Evolutionary conservation across 2,113 vertebrate species (phyloP), one percentile per base, ranked within the genome.

Genomic region (Grantiella picta): DNA sequence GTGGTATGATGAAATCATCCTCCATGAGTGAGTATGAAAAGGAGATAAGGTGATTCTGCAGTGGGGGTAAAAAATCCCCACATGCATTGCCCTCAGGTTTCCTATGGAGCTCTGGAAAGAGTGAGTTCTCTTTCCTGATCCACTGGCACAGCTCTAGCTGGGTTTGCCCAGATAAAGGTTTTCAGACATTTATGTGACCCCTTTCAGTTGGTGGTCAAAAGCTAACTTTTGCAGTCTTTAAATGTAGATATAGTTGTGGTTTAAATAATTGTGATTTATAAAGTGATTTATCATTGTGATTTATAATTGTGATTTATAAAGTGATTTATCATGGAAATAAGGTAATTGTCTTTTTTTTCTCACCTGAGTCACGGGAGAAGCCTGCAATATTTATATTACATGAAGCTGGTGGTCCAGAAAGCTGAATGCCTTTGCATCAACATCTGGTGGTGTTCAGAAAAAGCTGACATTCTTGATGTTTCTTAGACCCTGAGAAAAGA

Each of bases 41-140:
- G 49, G 10, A 35, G 11, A 35, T 28, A 72, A 33, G 28, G 5
- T 16, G 57, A 61, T 35, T 81, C n/a, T 81, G 18, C 7, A 31
- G n/a, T 3, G 19, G 7, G 7, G 8, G 11, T 5, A 31, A 56
- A 49, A 49, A 15, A 50, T 2, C 0, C 0, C 2, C 17, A 47
- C 5, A 16, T 13, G 2, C 25, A 22, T 57, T 85, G 10, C 10
- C 3, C 17, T 66, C 52, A 52, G 25, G 3, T 42, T 28, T 61
- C 19, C 29, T 14, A 11, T 8, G 42, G 11, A 81, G 5, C 23
- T 45, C 52, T 44, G 36, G 27, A 88, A 13, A 15, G n/a, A 47
- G 8, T 5, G 21, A 66, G 15, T 18, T 3, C 14, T 69, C 33
- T 47, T 80, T 42, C 27, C 8, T 11, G 5, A 15, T 42, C 11